A percentile compares a stretch with the other conserved stretches of the same genome.
These are phyloP conservation scores for Rhyacichthys aspro DNA, from an alignment of 2,797 vertebrate genomes.

Conservation along the genomic window DNA sequence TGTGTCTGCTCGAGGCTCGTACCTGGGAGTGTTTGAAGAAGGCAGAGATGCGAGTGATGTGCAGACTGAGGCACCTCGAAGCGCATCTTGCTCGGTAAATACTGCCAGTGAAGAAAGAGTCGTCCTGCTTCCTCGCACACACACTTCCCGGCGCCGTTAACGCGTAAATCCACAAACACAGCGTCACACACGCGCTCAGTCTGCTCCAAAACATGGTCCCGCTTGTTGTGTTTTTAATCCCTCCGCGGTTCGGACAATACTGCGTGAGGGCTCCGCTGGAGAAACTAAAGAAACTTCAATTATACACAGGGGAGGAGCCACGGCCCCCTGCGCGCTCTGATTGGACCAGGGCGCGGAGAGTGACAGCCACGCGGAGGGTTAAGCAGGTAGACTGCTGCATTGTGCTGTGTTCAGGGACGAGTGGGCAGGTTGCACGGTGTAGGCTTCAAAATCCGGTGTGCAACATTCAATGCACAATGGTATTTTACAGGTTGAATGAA, in stretches of 20 bases:
- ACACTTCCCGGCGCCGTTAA: conserved; percentile 73
- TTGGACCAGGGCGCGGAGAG: conserved; percentile 76
- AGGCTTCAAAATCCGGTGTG: not conserved
- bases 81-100: conserved; percentile 90
- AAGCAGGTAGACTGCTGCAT: conserved; percentile 72
- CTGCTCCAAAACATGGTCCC: conserved; percentile 82
- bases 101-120: conserved; percentile 84
- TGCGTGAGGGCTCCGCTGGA: conserved; percentile 69
- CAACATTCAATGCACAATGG: too few relatives aligned
- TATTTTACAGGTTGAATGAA: too few relatives aligned
- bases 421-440: conserved; percentile 4
- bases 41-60: conserved; percentile 96
- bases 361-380: conserved; percentile 61
- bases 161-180: conserved; percentile 87
- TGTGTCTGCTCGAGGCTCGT: conserved; percentile 40
- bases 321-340: conserved; percentile 60
- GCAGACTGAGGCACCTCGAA: conserved; percentile 93
- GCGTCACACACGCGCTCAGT: conserved; percentile 70
- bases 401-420: not conserved
- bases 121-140: conserved; percentile 84
- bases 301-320: conserved; percentile 79
- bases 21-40: conserved; percentile 94
- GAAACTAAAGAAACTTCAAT: conserved; percentile 85
- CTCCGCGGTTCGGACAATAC: conserved; percentile 69
- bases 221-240: conserved; percentile 63